A percentile compares a stretch with the other conserved stretches of the same genome.
Conservation (phyloP, 2,888 invertebrate species). For the Venustoraphidia nigricollis region DNA sequence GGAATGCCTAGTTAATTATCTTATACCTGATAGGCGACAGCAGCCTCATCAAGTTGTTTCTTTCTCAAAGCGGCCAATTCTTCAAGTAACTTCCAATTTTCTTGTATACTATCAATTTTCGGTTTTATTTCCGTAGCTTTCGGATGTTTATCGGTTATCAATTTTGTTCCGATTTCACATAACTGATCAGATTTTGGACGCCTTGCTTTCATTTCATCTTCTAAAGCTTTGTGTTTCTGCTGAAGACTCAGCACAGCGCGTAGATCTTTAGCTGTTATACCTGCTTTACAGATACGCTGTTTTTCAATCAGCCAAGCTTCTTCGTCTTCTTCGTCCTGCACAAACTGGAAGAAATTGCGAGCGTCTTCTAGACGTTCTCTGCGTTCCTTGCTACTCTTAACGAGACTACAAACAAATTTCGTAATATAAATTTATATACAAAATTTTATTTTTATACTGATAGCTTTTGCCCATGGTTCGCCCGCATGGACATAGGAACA, state of each 20-base stretch:
- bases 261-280: conserved; percentile 87
- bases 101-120: conserved; percentile 59
- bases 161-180: conserved; percentile 51
- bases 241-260: conserved; percentile 76
- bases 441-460: background rate
- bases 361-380: conserved; percentile 82
- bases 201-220: conserved; percentile 76
- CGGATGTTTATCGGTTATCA: conserved; percentile 70
- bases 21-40: conserved; percentile 74
- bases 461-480: too few species aligned
- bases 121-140: conserved; percentile 67
- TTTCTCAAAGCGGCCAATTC: conserved; percentile 60
- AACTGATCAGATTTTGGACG: conserved; percentile 55
- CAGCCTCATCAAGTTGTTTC: conserved; percentile 69
- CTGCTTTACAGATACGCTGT: conserved; percentile 80
- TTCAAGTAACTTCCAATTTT: conserved; percentile 82
- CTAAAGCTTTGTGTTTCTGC: conserved; percentile 81
- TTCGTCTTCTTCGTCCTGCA: conserved; percentile 95
- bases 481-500: too few species aligned
- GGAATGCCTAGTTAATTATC: background rate
- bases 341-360: conserved; percentile 83
- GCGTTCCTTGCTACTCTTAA: conserved; percentile 57
- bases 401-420: conserved; percentile 30
- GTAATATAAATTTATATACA: background rate
- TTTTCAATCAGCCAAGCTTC: conserved; percentile 95